Base-by-base conservation (phyloP, 1,140 invertebrate genomes). In the Phthorimaea operculella region DNA sequence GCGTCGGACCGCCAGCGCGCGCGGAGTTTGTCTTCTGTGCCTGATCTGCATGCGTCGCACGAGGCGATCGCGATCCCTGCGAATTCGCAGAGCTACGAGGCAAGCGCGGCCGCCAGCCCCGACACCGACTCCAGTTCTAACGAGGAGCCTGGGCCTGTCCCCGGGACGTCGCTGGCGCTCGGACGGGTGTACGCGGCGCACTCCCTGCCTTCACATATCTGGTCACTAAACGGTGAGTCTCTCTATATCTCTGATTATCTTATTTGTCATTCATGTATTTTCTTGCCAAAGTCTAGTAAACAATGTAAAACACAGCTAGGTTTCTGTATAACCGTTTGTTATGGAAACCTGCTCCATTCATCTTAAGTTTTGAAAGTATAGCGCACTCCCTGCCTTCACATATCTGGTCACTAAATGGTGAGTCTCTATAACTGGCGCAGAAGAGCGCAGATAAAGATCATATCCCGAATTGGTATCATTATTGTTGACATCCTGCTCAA, bases 341-440 rank as follows among this genome's bases (percentile, higher is more conserved):
- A n/a, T n/a, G n/a, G n/a, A n/a, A n/a, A n/a, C n/a, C n/a, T n/a
- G n/a, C n/a, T n/a, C n/a, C n/a, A n/a, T n/a, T n/a, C n/a, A n/a
- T n/a, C n/a, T n/a, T n/a, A n/a, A n/a, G n/a, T n/a, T n/a, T n/a
- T n/a, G n/a, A n/a, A n/a, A n/a, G n/a, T n/a, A n/a, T n/a, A n/a
- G 92, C 94, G 68, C 94, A 95, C 82, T 96, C 94, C 63, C 87
- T 96, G 83, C 94, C 94, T 78, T 94, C 93, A 63, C 94, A 96
- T 81, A 94, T 96, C 87, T 95, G 93, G 92, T 94, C 94, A 63
- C 88, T 95, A 64, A 95, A 96, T 86, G 94, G 94, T 95, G 84
- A 90, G 90, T 90, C 59, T 5, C 33, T 21, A n/a, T n/a, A n/a
- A n/a, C n/a, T n/a, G n/a, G n/a, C n/a, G n/a, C n/a, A n/a, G n/a